phyloP scores from a whole-genome alignment of 2,888 invertebrate species.

The Graphium colonna region DNA sequence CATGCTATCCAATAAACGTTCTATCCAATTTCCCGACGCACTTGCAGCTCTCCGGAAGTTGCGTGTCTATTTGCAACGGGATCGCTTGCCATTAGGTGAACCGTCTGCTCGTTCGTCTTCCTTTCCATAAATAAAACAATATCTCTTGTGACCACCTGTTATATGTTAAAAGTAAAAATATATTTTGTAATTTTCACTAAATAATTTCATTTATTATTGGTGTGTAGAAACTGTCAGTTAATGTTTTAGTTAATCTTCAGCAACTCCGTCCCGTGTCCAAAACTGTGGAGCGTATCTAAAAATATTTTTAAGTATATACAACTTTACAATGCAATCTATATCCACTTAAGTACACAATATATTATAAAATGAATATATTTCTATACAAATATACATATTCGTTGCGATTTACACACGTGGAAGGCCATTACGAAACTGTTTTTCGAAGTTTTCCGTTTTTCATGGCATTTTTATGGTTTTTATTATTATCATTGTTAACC shows the following conservation, averaged over 20 bases:
- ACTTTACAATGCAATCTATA: conserved; percentile 34
- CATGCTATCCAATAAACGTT: too few relatives aligned
- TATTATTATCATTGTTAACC: conserved; percentile 38
- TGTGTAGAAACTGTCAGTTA: conserved; percentile 47
- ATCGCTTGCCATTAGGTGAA: too few relatives aligned
- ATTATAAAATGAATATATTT: conserved; percentile 19
- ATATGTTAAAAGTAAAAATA: too few relatives aligned
- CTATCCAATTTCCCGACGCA: too few relatives aligned
- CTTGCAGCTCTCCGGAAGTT: too few relatives aligned
- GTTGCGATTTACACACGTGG: too few relatives aligned
- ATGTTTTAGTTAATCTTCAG: conserved; percentile 27
- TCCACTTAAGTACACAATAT: conserved; percentile 35
- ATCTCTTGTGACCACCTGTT: too few relatives aligned
- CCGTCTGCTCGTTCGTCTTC: too few relatives aligned
- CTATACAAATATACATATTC: neutral
- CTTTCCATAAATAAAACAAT: too few relatives aligned
- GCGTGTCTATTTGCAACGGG: too few relatives aligned
- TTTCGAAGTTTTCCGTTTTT: conserved; percentile 37
- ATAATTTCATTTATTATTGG: too few relatives aligned
- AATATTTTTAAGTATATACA: conserved; percentile 28
- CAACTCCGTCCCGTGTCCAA: conserved; percentile 39
- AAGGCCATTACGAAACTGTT: conserved; percentile 36
- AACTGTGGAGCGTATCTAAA: conserved; percentile 26
- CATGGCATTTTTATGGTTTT: conserved; percentile 37
- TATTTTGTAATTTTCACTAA: too few relatives aligned